These are phyloP conservation scores for Melanostigma gelatinosum DNA, from an alignment of 2,113 vertebrate genomes.

Conservation along the genomic window DNA sequence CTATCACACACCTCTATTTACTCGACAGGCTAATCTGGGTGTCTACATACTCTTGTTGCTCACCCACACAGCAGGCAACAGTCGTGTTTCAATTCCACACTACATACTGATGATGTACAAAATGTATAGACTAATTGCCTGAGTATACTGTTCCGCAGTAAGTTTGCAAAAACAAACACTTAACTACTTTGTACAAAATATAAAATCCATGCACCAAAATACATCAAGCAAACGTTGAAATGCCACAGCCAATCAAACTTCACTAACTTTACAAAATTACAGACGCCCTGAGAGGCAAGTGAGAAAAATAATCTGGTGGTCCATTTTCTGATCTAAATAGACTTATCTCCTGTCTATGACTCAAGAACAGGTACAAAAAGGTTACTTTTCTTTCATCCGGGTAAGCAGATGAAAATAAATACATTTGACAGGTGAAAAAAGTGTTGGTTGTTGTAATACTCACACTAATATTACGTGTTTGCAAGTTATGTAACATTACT, in stretches of 20 bases:
- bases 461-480: too few species aligned
- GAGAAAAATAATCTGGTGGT: too few species aligned
- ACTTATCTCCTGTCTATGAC: neutral
- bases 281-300: too few species aligned
- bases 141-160: neutral
- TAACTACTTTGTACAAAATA: neutral
- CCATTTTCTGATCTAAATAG: neutral
- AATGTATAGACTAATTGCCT: neutral
- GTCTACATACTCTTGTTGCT: constrained; percentile 3
- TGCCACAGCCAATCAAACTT: neutral
- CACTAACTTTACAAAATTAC: neutral
- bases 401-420: too few species aligned
- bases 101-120: neutral
- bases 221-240: neutral
- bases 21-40: constrained; percentile 32
- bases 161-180: neutral
- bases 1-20: constrained; percentile 30
- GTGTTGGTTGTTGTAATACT: neutral
- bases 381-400: neutral
- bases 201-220: neutral
- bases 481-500: neutral
- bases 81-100: neutral
- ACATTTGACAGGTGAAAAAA: neutral
- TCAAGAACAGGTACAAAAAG: too few species aligned
- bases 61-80: neutral